Evolutionary conservation across 1,140 invertebrate species (phyloP), one percentile per base, ranked within the genome.

Genomic region (Heliconius hermathena): DNA sequence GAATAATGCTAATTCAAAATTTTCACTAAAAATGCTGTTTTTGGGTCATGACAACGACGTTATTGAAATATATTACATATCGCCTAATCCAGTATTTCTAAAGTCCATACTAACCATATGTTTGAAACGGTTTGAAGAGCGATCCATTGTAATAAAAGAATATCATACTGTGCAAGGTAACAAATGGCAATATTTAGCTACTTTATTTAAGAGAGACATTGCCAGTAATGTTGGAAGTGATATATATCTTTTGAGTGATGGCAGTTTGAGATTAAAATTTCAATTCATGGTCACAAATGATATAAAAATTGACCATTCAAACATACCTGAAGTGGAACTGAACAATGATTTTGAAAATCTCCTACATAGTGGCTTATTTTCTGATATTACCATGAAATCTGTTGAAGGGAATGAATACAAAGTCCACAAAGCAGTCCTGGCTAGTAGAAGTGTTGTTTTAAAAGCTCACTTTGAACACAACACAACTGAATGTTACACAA

Each of bases 391-490:
- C 11, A 94, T 94, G 77, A 93, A 91, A 77, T 94, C 91, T 74
- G 85, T 82, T 22, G 93, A 94, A 76, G 88, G 88, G 0, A 84
- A 81, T 70, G 90, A 93, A 72, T 93, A 86, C 72, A 93, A 93
- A 85, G 90, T 93, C 0, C 93, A 94, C 74, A 94, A 94, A 83
- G 91, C 89, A 41, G 88, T 94, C 22, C 72, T 94, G 33, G 91
- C 93, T 2, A 92, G 89, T 76, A 85, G 96, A 74, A 97, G 96
- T 85, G 95, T 95, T 38, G 96, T 97, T 16, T 96, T 97, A 84
- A 95, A 95, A 85, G 96, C 96, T 26, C 97, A 97, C 95, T 97
- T 97, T 94, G 95, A 96, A 85, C 96, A 97, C 88, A 96, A 97
- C 83, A 97, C 97, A 93, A 95, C 95, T 80, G 97, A 97, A 89